These are phyloP conservation scores for Himalopsyche anomala DNA, from an alignment of 2,888 invertebrate species.

Conservation along the genomic window DNA sequence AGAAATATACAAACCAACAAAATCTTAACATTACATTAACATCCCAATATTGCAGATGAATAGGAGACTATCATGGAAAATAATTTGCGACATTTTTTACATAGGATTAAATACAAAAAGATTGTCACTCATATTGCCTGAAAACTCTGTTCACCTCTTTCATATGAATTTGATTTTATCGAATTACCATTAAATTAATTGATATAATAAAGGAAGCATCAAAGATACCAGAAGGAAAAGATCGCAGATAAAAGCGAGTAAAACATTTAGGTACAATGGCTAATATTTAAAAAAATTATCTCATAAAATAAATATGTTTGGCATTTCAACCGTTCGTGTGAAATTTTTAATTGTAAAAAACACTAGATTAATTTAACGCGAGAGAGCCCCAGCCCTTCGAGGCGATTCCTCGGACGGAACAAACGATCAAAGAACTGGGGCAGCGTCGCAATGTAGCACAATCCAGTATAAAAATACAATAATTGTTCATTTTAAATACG, in stretches of 20 bases:
- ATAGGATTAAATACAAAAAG: constrained; percentile 50
- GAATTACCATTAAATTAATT: not conserved
- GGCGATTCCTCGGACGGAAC: not conserved
- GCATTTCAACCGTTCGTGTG: constrained; percentile 45
- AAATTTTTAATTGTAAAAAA: constrained; percentile 56
- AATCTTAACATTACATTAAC: constrained; percentile 24
- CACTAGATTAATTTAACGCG: constrained; percentile 55
- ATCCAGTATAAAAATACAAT: constrained; percentile 64
- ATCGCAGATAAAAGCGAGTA: not conserved
- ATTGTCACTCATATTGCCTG: constrained; percentile 59
- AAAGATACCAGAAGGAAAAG: constrained; percentile 54
- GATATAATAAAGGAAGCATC: not conserved
- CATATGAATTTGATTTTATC: constrained; percentile 27
- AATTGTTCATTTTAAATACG: constrained; percentile 51
- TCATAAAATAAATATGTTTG: constrained; percentile 49
- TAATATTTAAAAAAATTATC: not conserved
- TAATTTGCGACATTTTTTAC: constrained; percentile 51
- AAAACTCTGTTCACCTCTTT: constrained; percentile 21
- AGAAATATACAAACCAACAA: constrained; percentile 14
- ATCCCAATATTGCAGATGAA: constrained; percentile 27
- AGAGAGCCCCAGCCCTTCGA: constrained; percentile 60
- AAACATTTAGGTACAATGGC: constrained; percentile 31
- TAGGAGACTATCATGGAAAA: constrained; percentile 48
- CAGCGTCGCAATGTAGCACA: constrained; percentile 54
- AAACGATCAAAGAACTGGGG: constrained; percentile 57